A percentile compares a stretch with the other conserved stretches of the same genome.
phyloP scores from a whole-genome alignment of 2,888 invertebrate species.

The Quadroppia sp. region DNA sequence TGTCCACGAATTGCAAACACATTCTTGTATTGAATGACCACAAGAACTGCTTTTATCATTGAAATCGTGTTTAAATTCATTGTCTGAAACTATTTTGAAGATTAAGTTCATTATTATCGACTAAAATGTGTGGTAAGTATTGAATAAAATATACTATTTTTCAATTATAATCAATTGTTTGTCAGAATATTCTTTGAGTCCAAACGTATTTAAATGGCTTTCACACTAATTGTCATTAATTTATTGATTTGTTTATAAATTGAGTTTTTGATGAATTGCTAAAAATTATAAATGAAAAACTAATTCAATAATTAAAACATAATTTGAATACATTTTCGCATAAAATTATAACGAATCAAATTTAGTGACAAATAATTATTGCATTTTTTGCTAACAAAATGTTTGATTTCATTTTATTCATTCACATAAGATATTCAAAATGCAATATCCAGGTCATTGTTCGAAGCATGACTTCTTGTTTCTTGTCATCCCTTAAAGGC shows the following conservation, averaged over 20 bases:
- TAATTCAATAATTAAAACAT: too few species aligned
- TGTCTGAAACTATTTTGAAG: too few species aligned
- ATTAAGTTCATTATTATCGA: background rate
- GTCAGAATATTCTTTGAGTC: slow-evolving; percentile 12
- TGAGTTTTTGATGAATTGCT: too few species aligned
- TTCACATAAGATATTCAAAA: background rate
- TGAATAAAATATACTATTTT: background rate
- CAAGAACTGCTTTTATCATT: background rate
- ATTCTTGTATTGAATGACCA: background rate
- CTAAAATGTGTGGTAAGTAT: slow-evolving; percentile 26
- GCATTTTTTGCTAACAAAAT: too few species aligned
- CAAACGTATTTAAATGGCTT: too few species aligned
- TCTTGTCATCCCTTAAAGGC: slow-evolving; percentile 7
- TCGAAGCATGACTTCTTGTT: slow-evolving; percentile 14
- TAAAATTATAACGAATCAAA: too few species aligned
- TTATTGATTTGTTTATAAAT: too few species aligned
- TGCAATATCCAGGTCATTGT: slow-evolving; percentile 30
- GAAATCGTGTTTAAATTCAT: background rate
- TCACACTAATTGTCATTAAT: too few species aligned
- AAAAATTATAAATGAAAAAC: too few species aligned
- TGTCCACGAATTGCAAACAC: background rate
- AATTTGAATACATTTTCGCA: too few species aligned
- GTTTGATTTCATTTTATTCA: too few species aligned
- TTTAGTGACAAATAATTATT: too few species aligned
- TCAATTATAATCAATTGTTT: background rate